Percentiles rank a stretch among this genome's conserved stretches.
Evolutionary conservation across 2,113 vertebrate genomes (phyloP).

Genomic region (Cygnus atratus): DNA sequence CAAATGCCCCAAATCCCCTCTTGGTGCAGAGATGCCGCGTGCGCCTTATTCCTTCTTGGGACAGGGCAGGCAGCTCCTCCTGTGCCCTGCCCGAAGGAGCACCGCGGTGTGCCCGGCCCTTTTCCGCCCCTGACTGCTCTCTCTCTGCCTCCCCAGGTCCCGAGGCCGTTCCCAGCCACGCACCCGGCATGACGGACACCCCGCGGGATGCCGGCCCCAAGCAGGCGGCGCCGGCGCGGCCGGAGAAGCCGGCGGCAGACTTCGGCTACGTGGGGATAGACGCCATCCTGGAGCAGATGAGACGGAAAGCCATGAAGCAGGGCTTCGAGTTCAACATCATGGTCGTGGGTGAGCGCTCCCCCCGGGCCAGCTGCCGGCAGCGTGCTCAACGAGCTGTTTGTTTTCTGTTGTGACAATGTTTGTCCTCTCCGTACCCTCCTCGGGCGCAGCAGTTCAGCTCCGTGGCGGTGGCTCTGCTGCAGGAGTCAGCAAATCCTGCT

Average conservation of each 20-base stretch:
- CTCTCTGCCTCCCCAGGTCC: slow-evolving; percentile 39
- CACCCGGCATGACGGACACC: slow-evolving; percentile 86
- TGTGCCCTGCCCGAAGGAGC: not conserved
- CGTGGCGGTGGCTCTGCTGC: not conserved
- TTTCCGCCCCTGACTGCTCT: not conserved
- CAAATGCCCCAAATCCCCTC: accelerated
- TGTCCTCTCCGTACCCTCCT: not conserved
- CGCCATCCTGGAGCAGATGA: slow-evolving; percentile 98
- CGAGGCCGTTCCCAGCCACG: slow-evolving; percentile 71
- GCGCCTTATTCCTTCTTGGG: accelerated
- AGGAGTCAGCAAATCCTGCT: not conserved
- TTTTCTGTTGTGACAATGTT: accelerated
- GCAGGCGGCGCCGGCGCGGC: slow-evolving; percentile 70
- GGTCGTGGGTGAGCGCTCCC: slow-evolving; percentile 90
- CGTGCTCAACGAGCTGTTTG: not conserved
- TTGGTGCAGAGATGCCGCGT: not conserved
- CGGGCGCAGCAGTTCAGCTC: not conserved
- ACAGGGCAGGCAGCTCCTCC: not conserved
- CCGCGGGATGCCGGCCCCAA: slow-evolving; percentile 76
- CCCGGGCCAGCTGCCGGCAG: accelerated
- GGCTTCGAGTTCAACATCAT: slow-evolving; percentile 99
- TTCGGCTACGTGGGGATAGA: slow-evolving; percentile 97
- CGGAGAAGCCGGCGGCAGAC: slow-evolving; percentile 83
- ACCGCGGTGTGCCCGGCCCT: not conserved
- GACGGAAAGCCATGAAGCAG: slow-evolving; percentile 98